Evolutionary conservation across 2,113 vertebrate species (phyloP).

Genomic region (Caretta caretta): DNA sequence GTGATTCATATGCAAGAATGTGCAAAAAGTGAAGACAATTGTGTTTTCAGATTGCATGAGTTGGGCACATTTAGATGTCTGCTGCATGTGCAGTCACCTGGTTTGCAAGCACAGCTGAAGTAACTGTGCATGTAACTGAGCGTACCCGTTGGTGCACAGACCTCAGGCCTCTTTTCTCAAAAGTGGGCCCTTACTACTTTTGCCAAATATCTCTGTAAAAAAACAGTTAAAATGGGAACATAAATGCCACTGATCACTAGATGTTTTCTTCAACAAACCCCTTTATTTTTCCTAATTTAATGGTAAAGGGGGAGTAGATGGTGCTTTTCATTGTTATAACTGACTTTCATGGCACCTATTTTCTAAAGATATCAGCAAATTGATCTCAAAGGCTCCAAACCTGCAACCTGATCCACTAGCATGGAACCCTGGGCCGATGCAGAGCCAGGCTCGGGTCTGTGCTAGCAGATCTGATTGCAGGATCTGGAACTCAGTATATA

Average conservation of each 20-base stretch:
- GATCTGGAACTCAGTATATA: no score
- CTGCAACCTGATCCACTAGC: background rate
- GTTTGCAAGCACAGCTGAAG: background rate
- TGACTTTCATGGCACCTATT: background rate
- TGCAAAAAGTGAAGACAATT: background rate
- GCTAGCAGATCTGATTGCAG: no score
- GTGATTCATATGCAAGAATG: background rate
- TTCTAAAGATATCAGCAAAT: background rate
- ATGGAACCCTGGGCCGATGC: rapidly evolving
- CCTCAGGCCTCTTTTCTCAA: background rate
- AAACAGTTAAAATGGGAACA: background rate
- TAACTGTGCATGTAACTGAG: background rate
- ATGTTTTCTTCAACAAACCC: background rate
- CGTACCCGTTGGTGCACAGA: background rate
- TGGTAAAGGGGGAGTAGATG: background rate
- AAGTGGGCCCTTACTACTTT: background rate
- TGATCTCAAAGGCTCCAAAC: background rate
- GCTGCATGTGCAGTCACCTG: background rate
- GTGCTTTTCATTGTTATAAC: background rate
- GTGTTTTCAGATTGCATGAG: background rate
- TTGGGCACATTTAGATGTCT: background rate
- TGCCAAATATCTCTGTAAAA: background rate
- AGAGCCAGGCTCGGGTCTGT: background rate
- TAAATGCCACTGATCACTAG: background rate
- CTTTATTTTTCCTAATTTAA: background rate